These are phyloP conservation scores for Alligator mississippiensis DNA, from an alignment of 2,113 vertebrate genomes.

Conservation along the genomic window DNA sequence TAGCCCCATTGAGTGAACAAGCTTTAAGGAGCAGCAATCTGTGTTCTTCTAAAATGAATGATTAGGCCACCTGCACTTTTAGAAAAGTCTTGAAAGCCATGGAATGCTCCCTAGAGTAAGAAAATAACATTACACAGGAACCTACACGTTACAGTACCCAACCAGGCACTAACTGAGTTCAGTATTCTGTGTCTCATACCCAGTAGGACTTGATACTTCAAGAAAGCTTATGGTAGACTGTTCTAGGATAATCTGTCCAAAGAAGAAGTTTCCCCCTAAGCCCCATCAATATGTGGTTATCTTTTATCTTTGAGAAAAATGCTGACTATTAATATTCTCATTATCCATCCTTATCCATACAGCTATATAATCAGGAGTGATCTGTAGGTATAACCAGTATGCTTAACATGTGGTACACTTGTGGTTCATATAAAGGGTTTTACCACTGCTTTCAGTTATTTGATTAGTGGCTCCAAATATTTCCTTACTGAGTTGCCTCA, in stretches of 20 bases:
- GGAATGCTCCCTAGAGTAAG: neutral
- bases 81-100: slow-evolving; percentile 45
- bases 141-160: neutral
- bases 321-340: neutral
- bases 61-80: slow-evolving; percentile 72
- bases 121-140: slow-evolving; percentile 22
- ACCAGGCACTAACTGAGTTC: neutral
- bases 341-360: neutral
- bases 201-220: neutral
- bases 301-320: neutral
- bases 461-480: neutral
- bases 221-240: neutral
- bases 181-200: neutral
- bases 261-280: neutral
- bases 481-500: neutral
- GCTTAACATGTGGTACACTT: neutral
- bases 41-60: slow-evolving; percentile 65
- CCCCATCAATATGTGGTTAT: neutral
- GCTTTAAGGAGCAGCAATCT: slow-evolving; percentile 64
- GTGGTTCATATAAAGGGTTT: slow-evolving; percentile 11
- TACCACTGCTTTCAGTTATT: slow-evolving; percentile 4
- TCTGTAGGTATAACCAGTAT: neutral
- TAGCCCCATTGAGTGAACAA: slow-evolving; percentile 63
- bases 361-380: neutral
- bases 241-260: neutral